Evolutionary conservation across 2,113 vertebrate genomes (phyloP).

Genomic region (Drymodes brunneopygia): DNA sequence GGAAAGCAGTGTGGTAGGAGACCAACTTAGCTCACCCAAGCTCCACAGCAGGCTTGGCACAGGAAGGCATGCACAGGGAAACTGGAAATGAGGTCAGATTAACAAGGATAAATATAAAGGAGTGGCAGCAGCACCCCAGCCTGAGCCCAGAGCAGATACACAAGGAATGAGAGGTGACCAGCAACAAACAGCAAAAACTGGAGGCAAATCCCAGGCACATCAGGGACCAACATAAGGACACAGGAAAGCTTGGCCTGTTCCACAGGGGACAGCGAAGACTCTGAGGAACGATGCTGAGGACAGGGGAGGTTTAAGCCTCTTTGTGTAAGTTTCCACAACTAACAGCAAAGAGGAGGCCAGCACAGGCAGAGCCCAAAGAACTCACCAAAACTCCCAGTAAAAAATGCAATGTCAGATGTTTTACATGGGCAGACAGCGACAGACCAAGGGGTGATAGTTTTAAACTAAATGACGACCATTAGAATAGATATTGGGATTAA

Average conservation of each 20-base stretch:
- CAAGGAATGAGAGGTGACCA: background rate
- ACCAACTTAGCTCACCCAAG: background rate
- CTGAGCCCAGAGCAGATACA: background rate
- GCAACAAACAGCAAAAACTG: background rate
- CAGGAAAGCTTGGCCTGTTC: background rate
- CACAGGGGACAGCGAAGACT: background rate
- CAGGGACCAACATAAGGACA: rapidly evolving
- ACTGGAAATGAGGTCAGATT: background rate
- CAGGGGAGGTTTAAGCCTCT: background rate
- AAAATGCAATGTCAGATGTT: background rate
- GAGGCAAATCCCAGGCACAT: background rate
- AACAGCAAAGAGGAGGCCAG: background rate
- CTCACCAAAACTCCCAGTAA: background rate
- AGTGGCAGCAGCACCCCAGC: background rate
- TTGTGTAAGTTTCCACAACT: rapidly evolving
- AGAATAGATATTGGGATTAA: background rate
- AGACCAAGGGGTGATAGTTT: background rate
- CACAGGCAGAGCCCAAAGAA: background rate
- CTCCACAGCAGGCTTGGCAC: background rate
- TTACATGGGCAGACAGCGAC: background rate
- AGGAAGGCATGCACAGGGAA: background rate
- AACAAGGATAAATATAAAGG: background rate
- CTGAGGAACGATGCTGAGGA: background rate
- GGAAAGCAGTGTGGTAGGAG: background rate
- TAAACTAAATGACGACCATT: background rate